These are phyloP conservation scores for Micrasema longulum DNA, from an alignment of 1,140 invertebrate genomes.

Conservation along the genomic window DNA sequence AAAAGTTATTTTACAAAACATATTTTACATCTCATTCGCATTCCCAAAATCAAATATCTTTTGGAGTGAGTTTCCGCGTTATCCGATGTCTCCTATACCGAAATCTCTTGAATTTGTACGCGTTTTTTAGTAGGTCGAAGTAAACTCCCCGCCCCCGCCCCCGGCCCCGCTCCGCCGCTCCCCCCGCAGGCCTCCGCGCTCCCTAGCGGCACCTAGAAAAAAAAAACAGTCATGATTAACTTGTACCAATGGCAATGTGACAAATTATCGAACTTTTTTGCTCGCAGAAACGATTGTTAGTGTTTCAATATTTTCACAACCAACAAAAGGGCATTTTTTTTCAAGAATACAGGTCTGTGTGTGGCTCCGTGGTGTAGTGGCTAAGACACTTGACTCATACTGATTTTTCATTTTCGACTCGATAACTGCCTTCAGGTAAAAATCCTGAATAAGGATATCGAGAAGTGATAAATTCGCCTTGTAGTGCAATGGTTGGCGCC, in stretches of 20 bases:
- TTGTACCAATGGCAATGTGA: slow-evolving; percentile 4
- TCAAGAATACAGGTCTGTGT: no score
- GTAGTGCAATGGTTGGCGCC: no score
- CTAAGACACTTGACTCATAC: no score
- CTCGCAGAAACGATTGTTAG: no score
- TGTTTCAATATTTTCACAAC: no score
- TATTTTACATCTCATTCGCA: slow-evolving; percentile 8
- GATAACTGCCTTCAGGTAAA: no score
- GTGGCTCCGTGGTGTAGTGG: no score
- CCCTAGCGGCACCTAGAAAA: slow-evolving; percentile 4
- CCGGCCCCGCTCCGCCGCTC: background rate
- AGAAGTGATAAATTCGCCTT: no score
- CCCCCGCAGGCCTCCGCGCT: background rate
- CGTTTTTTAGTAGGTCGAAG: slow-evolving; percentile 50
- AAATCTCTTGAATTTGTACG: slow-evolving; percentile 54
- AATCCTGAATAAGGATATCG: no score
- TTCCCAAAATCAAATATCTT: slow-evolving; percentile 8
- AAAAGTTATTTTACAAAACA: slow-evolving; percentile 15
- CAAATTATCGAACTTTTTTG: background rate
- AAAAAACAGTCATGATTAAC: slow-evolving; percentile 13
- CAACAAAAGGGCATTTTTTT: no score
- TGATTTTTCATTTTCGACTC: no score
- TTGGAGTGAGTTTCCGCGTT: background rate
- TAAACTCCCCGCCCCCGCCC: slow-evolving; percentile 32
- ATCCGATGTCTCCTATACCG: slow-evolving; percentile 35